Base-by-base conservation (phyloP, 2,797 vertebrate genomes). In the Sebastes cheni region DNA sequence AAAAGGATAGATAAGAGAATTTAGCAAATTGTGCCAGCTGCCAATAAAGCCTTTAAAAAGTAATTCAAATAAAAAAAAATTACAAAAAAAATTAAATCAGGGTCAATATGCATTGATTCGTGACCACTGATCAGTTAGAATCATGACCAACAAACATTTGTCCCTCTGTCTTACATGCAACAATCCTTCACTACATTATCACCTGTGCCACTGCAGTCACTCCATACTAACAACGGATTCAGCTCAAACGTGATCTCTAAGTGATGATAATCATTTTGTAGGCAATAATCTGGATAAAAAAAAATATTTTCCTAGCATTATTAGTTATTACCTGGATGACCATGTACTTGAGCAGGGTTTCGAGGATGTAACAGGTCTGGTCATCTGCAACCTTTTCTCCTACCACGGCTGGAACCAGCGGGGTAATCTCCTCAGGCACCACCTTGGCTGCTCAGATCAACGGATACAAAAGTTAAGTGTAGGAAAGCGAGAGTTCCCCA, bases 321-420 rank as follows among this genome's bases (percentile, higher is more conserved):
- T 18, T 29, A 39, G 13, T 30, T 34, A 14, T 86, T 91, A 99
- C 99, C 97, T 99, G 99, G 83, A 97, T 95, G 73, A 99, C 98
- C 97, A 99, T 99, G 66, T 97, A 98, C 90, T 98, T 99, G 76
- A 99, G 96, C 59, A 99, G 91, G 6, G 96, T 96, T 91, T 99
- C 97, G 56, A 99, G 98, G 84, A 99, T 97, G 93, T 95, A 99
- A 95, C 97, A 99, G 46, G 97, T 99, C 86, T 96, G 97, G 91
- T 99, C 99, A 55, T 99, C 99, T n/a, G 96, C 91, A 23, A 95
- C 91, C 90, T 99, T 99, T 91, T 99, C 99, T 80, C 97, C 98
- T 5, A 95, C 95, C 34, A 97, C 83, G 55, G 97, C 96, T 6
- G 98, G 98, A 80, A 99, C 87, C 69, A 99, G 97, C 0, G 98